A percentile compares a stretch with the other conserved stretches of the same genome.
phyloP scores from a whole-genome alignment of 1,140 invertebrate species.

The Lordiphosa clarofinis region DNA sequence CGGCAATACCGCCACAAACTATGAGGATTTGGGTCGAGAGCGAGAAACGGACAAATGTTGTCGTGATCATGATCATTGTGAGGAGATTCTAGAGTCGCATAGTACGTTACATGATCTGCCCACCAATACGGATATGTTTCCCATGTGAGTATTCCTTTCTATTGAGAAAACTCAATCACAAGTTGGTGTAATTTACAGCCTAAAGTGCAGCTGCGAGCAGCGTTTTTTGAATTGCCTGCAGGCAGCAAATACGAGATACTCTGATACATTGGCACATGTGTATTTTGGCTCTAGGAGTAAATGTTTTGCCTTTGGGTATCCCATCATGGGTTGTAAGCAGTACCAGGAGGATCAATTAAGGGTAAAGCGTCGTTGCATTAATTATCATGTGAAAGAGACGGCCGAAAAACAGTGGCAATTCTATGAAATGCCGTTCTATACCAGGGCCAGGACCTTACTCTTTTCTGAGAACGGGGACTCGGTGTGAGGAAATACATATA shows the following conservation, averaged over 20 bases:
- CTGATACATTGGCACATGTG: conserved; percentile 82
- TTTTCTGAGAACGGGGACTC: too few species aligned
- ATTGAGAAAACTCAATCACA: conserved; percentile 13
- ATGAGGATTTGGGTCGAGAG: conserved; percentile 85
- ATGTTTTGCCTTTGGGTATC: conserved; percentile 85
- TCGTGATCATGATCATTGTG: conserved; percentile 88
- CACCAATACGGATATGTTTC: conserved; percentile 84
- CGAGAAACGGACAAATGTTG: conserved; percentile 88
- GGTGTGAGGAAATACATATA: too few species aligned
- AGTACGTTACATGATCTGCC: conserved; percentile 82
- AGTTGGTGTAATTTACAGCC: conserved; percentile 56
- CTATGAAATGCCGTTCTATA: conserved; percentile 82
- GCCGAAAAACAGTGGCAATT: conserved; percentile 81
- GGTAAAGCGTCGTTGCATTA: conserved; percentile 80
- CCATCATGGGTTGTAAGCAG: conserved; percentile 81
- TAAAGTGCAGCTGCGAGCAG: conserved; percentile 85
- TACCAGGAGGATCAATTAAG: conserved; percentile 54
- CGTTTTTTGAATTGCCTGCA: conserved; percentile 85
- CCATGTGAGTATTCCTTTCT: conserved; percentile 54
- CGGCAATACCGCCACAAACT: conserved; percentile 85
- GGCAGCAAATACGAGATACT: conserved; percentile 79
- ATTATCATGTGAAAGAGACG: conserved; percentile 81
- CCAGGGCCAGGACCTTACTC: conserved; percentile 3
- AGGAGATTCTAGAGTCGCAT: conserved; percentile 82
- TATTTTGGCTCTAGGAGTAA: conserved; percentile 86